Evolutionary conservation across 2,888 invertebrate genomes (phyloP), one percentile per base, ranked within the genome.

Genomic region (Chouioia cunea): DNA sequence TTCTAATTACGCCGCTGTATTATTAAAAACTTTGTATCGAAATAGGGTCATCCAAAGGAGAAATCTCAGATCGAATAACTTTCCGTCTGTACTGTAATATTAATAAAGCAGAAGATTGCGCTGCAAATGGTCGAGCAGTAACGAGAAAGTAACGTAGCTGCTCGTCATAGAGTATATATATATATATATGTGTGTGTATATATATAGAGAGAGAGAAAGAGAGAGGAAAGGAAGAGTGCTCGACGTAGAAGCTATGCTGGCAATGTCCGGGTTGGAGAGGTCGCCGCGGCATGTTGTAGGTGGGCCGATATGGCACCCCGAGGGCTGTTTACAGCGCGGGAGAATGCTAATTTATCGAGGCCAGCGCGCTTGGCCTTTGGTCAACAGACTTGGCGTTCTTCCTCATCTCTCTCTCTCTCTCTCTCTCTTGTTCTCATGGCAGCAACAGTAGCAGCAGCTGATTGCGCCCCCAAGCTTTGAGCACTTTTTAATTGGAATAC

Each of bases 291-390:
- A 82, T 83, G 81, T 80, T 82, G 81, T 81, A 82, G 81, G 80
- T 83, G 79, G 81, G 48, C 70, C 48, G 53, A 71, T 72, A 72
- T 56, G 46, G 60, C 48, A 66, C 62, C 67, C 64, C 79, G 77
- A 77, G 78, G 76, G 79, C 79, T 84, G 83, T 84, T 84, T 84
- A 83, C 81, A 82, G 80, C 81, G 80, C 81, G 81, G 15, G 62
- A 81, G 83, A 85, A 85, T 85, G 84, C 84, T 85, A 84, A 85
- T 85, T 85, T 85, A 85, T 85, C 58, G 66, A 50, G 44, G 46
- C 6, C 36, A 43, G 58, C 46, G 58, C 46, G 16, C 22, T 48
- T 52, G 36, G 36, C 57, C 59, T 67, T 69, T 72, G 68, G 68
- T 72, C 72, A 69, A 65, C 69, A 65, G 65, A 69, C 65, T 65